Percentiles rank a stretch among this genome's conserved stretches.
Evolutionary conservation across 1,140 invertebrate genomes (phyloP).

Genomic region (Gerris buenoi): DNA sequence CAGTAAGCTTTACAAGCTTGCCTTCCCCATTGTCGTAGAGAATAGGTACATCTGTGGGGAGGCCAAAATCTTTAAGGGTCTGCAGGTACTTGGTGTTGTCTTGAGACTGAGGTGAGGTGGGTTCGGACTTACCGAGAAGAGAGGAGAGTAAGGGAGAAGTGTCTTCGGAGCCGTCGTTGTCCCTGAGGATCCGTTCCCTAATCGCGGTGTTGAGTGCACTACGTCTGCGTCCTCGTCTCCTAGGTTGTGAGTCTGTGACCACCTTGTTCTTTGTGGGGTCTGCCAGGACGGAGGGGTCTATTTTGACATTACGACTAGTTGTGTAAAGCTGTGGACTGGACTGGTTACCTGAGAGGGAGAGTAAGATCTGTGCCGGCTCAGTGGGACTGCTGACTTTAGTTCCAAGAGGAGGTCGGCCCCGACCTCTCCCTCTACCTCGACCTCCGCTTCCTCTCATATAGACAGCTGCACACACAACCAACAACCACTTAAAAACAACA

Average conservation of each 20-base stretch:
- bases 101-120: constrained; percentile 2
- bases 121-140: constrained; percentile 21
- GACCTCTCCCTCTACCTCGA: constrained; percentile 15
- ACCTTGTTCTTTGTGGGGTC: not conserved
- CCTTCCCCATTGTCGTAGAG: constrained; percentile 38
- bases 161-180: constrained; percentile 2
- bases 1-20: constrained; percentile 37
- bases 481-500: too few species aligned
- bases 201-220: constrained; percentile 11
- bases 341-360: constrained; percentile 22
- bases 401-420: constrained; percentile 15
- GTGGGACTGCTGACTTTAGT: constrained; percentile 16
- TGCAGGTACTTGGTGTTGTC: constrained; percentile 30
- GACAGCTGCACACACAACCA: constrained; percentile 9
- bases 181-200: constrained; percentile 9
- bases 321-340: constrained; percentile 14
- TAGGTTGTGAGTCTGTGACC: constrained; percentile 7
- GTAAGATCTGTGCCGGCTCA: constrained; percentile 26
- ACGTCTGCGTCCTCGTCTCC: constrained; percentile 15
- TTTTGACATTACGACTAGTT: constrained; percentile 16
- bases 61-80: constrained; percentile 36
- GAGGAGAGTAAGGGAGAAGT: constrained; percentile 21
- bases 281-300: constrained; percentile 9
- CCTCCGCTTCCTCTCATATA: constrained; percentile 14
- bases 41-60: constrained; percentile 37